Evolutionary conservation across 2,797 vertebrate genomes (phyloP).

Genomic region (Leucoraja ocellata): DNA sequence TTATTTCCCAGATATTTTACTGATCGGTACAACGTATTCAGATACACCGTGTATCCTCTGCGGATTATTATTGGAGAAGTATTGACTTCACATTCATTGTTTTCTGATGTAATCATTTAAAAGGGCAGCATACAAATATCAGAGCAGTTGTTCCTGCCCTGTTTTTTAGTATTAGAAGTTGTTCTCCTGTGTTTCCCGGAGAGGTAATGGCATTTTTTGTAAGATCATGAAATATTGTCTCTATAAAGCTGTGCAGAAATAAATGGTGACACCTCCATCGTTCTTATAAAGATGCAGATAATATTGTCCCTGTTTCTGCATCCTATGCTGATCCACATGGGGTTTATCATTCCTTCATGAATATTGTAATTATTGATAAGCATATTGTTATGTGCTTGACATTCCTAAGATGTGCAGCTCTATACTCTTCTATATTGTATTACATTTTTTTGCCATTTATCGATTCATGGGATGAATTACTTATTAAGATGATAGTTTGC

Average conservation of each 20-base stretch:
- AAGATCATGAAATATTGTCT: not conserved
- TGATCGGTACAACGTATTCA: not conserved
- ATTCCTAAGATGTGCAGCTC: not conserved
- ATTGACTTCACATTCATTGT: not conserved
- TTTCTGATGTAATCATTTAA: not conserved
- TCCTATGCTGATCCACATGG: not conserved
- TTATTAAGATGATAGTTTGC: not conserved
- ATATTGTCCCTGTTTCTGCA: not conserved
- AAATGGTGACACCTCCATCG: not conserved
- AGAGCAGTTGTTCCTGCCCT: not conserved
- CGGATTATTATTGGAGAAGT: not conserved
- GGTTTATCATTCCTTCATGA: not conserved
- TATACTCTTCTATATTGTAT: not conserved
- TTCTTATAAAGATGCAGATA: not conserved
- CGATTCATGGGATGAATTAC: not conserved
- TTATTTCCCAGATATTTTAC: not conserved
- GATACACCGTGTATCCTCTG: not conserved
- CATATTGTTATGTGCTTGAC: not conserved
- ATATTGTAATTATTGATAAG: slow-evolving; percentile 1
- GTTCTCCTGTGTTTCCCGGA: not conserved
- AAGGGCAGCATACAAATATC: not conserved
- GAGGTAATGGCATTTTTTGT: not conserved
- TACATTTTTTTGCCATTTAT: not conserved
- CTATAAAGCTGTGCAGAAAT: not conserved
- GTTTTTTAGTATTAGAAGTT: not conserved